These are phyloP conservation scores for Pheosia tremula DNA, from an alignment of 2,888 invertebrate genomes.

Conservation along the genomic window DNA sequence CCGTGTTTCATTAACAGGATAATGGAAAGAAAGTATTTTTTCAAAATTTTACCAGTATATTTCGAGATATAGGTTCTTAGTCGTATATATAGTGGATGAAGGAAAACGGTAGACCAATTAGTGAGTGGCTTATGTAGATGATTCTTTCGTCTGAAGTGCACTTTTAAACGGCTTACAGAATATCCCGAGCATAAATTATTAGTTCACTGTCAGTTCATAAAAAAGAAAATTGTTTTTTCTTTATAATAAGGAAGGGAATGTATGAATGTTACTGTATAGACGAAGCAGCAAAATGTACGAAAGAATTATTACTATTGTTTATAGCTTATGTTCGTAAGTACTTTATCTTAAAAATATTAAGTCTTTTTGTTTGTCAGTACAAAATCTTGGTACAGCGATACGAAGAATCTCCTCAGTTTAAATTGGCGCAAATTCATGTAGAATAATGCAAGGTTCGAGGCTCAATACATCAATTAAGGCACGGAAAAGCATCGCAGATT, in stretches of 20 bases:
- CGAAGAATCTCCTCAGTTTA: no score
- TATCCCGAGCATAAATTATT: conserved; percentile 36
- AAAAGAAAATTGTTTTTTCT: background rate
- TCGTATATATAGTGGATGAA: conserved; percentile 33
- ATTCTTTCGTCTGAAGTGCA: conserved; percentile 50
- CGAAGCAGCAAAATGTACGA: background rate
- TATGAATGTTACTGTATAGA: no score
- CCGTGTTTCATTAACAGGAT: conserved; percentile 26
- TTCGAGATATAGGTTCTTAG: conserved; percentile 28
- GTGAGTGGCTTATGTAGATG: conserved; percentile 48
- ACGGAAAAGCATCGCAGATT: no score
- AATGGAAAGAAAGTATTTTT: conserved; percentile 25
- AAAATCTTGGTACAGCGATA: no score
- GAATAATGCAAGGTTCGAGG: no score
- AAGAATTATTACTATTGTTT: background rate
- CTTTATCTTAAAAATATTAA: no score
- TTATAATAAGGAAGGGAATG: background rate
- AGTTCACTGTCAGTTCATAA: conserved; percentile 11
- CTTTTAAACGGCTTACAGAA: conserved; percentile 31
- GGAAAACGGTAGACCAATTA: conserved; percentile 48
- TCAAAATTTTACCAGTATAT: background rate
- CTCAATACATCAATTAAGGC: no score
- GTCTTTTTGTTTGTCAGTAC: no score
- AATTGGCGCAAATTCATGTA: no score
- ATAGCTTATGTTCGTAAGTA: background rate